A percentile compares a stretch with the other conserved stretches of the same genome.
phyloP scores from a whole-genome alignment of 2,888 invertebrate species.

The Drosophila nr. perissopoda region DNA sequence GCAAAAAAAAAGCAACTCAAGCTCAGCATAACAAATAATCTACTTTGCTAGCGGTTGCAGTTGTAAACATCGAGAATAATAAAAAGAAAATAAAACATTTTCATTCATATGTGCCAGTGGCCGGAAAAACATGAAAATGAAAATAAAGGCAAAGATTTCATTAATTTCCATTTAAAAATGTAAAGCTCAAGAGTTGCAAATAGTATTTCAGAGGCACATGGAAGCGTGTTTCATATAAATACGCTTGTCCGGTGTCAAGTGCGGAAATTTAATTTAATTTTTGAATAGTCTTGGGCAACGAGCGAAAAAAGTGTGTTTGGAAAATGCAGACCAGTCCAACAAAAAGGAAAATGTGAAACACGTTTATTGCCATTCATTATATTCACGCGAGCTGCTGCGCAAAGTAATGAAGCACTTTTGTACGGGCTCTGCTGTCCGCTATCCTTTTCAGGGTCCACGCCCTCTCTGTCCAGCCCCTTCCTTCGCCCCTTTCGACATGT shows the following conservation, averaged over 20 bases:
- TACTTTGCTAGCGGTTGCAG: conserved; percentile 31
- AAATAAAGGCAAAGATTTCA: conserved; percentile 33
- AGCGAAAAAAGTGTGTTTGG: conserved; percentile 57
- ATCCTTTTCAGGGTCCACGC: conserved; percentile 54
- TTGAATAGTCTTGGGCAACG: conserved; percentile 23
- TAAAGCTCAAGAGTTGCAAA: not conserved
- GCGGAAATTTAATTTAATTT: conserved; percentile 46
- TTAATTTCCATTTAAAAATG: conserved; percentile 28
- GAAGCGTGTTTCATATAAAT: conserved; percentile 10
- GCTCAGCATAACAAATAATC: conserved; percentile 12
- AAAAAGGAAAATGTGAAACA: conserved; percentile 76
- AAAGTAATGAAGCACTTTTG: conserved; percentile 79
- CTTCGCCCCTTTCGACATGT: conserved; percentile 31
- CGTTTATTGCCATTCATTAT: conserved; percentile 81
- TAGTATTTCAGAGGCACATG: conserved; percentile 10
- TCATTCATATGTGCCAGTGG: conserved; percentile 2
- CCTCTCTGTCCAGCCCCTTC: not conserved
- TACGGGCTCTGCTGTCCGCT: conserved; percentile 24
- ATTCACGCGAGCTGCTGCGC: conserved; percentile 82
- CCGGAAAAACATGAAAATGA: not conserved
- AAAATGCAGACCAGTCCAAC: conserved; percentile 25
- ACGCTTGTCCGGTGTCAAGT: conserved; percentile 21
- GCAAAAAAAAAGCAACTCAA: conserved; percentile 9
- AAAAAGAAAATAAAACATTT: not conserved
- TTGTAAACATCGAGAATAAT: conserved; percentile 20